Evolutionary conservation across 2,888 invertebrate genomes (phyloP).

Genomic region (Labia minor): DNA sequence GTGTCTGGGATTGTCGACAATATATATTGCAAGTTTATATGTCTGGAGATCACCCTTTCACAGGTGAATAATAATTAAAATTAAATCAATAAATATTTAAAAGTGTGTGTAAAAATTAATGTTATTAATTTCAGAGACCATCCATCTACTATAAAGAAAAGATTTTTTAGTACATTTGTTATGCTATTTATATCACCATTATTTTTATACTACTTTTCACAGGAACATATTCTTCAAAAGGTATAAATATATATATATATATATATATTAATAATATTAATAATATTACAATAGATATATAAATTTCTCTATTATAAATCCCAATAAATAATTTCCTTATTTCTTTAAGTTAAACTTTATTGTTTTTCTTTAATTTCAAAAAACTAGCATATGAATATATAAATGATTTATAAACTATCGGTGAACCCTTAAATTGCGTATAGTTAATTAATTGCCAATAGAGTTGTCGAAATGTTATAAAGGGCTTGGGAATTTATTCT

Average conservation of each 20-base stretch:
- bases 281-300: slow-evolving; percentile 18
- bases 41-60: slow-evolving; percentile 68
- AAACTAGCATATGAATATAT: no score
- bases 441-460: no score
- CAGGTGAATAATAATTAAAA: slow-evolving; percentile 44
- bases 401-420: no score
- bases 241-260: slow-evolving; percentile 34
- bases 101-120: no score
- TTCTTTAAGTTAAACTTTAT: no score
- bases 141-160: slow-evolving; percentile 73
- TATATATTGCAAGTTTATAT: slow-evolving; percentile 79
- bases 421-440: no score
- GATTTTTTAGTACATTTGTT: slow-evolving; percentile 74
- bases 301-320: no score
- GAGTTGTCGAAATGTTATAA: no score
- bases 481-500: no score
- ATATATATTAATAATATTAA: slow-evolving; percentile 19
- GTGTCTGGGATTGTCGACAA: slow-evolving; percentile 63
- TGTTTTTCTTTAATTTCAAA: no score
- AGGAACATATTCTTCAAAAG: slow-evolving; percentile 48
- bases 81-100: no score
- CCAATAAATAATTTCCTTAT: no score
- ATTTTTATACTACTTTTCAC: slow-evolving; percentile 61
- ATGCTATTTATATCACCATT: slow-evolving; percentile 72
- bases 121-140: slow-evolving; percentile 56